Base-by-base conservation (phyloP, 1,140 invertebrate species). In the Leptopilina clavipes region DNA sequence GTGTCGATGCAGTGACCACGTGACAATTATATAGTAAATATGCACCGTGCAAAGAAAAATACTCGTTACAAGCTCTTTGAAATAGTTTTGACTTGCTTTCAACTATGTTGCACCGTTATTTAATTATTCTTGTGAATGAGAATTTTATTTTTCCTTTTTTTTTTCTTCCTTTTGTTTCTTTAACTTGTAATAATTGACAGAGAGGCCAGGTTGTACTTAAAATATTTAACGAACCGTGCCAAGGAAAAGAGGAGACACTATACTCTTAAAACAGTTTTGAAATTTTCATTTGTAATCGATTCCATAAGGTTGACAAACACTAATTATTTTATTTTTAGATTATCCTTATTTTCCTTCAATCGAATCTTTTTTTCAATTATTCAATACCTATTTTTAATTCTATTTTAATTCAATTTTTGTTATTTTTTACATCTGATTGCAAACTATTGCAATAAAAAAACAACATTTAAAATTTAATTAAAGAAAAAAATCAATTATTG, bases 131-230 rank as follows among this genome's bases (percentile, higher is more conserved):
- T 10, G 19, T 54, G 52, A 54, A 54, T 54, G 52, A 54, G 52
- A 54, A 18, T 54, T 18, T n/a, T 54, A 10, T 54, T 18, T 54
- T 54, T 31, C 5, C 25, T 31, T 31, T 54, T 54, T 19, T 9
- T 19, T 11, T 54, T 9, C n/a, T 10, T 22, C 10, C 31, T 70
- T 70, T 37, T 25, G 19, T 70, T n/a, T 18, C 37, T 37, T 70
- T 70, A 40, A 70, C 25, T 70, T 37, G 65, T 17, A 31, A 31
- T 70, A 70, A 37, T 70, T 37, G 65, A 70, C 25, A 70, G 25
- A 12, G 9, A 22, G 14, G 3, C 22, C 22, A 37, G n/a, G 37
- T 70, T n/a, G 65, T 70, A 70, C 52, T 54, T 54, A 54, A 54
- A 18, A 54, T 54, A 54, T 54, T 54, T 19, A 54, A 54, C 52